Conservation (phyloP, 2,113 vertebrate species). For the Pollimyrus isidori region DNA sequence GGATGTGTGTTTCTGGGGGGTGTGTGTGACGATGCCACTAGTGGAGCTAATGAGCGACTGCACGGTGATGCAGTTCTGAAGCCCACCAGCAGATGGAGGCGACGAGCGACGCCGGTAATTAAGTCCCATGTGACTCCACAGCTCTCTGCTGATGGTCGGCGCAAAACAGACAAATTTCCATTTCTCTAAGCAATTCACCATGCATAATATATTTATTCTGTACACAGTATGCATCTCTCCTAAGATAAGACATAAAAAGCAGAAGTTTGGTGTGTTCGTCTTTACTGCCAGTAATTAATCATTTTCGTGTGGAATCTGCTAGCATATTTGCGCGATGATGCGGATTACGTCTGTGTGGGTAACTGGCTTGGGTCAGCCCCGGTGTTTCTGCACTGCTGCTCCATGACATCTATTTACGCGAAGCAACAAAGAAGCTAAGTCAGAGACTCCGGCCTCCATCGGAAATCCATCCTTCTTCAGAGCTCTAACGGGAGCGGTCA, state of each 20-base stretch:
- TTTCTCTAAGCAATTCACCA: background rate
- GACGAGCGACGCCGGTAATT: slow-evolving; percentile 20
- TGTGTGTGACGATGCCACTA: slow-evolving; percentile 43
- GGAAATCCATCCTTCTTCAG: slow-evolving; percentile 70
- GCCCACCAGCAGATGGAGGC: slow-evolving; percentile 53
- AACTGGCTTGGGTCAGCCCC: background rate
- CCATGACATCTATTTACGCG: background rate
- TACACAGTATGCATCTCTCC: background rate
- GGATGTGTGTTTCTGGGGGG: slow-evolving; percentile 39
- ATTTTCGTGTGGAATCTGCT: background rate
- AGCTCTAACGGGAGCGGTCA: slow-evolving; percentile 77
- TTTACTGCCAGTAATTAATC: background rate
- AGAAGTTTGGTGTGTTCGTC: background rate
- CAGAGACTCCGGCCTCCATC: slow-evolving; percentile 51
- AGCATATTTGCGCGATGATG: background rate
- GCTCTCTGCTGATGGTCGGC: background rate
- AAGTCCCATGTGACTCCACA: background rate
- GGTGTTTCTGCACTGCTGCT: background rate
- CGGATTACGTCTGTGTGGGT: background rate
- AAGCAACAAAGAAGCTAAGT: slow-evolving; percentile 36
- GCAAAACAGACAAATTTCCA: background rate
- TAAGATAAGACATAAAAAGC: background rate
- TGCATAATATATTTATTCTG: slow-evolving; percentile 10
- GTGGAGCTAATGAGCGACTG: background rate
- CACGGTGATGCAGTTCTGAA: slow-evolving; percentile 34